Percentiles rank a stretch among this genome's conserved stretches.
phyloP scores from a whole-genome alignment of 2,888 invertebrate genomes.

The Apodemia hepburni region DNA sequence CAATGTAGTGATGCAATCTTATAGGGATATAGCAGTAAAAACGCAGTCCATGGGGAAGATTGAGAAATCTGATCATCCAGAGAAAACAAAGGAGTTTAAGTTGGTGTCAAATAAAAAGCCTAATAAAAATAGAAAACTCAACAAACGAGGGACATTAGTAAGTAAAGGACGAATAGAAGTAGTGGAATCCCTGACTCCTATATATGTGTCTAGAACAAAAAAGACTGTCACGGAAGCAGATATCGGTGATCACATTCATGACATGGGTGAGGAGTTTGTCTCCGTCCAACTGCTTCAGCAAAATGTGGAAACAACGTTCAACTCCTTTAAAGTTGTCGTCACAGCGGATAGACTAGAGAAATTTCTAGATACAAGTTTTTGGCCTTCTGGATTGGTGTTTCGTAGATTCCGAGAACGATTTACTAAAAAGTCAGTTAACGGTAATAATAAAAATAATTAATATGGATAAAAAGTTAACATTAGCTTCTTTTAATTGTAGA shows the following conservation, averaged over 20 bases:
- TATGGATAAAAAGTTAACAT: not conserved
- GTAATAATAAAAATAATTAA: not conserved
- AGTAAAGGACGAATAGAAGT: not conserved
- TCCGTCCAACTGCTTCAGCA: not conserved
- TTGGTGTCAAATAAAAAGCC: not conserved
- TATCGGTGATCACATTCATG: not conserved
- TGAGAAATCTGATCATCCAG: too few relatives aligned
- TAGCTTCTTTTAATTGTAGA: not conserved
- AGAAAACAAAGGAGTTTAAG: not conserved
- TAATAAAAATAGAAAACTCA: not conserved
- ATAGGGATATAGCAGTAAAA: too few relatives aligned
- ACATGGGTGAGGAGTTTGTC: not conserved
- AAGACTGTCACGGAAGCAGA: not conserved
- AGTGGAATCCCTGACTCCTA: too few relatives aligned
- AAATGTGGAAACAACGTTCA: not conserved
- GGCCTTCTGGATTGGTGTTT: not conserved
- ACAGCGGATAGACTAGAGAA: not conserved
- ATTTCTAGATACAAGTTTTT: not conserved
- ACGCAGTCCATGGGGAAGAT: too few relatives aligned
- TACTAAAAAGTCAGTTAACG: not conserved
- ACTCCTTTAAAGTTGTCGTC: not conserved
- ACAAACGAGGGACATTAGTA: not conserved
- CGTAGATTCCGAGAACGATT: not conserved
- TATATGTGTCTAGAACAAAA: not conserved
- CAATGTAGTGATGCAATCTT: too few relatives aligned